Evolutionary conservation across 2,888 invertebrate species (phyloP).

Genomic region (Linyphia triangularis): DNA sequence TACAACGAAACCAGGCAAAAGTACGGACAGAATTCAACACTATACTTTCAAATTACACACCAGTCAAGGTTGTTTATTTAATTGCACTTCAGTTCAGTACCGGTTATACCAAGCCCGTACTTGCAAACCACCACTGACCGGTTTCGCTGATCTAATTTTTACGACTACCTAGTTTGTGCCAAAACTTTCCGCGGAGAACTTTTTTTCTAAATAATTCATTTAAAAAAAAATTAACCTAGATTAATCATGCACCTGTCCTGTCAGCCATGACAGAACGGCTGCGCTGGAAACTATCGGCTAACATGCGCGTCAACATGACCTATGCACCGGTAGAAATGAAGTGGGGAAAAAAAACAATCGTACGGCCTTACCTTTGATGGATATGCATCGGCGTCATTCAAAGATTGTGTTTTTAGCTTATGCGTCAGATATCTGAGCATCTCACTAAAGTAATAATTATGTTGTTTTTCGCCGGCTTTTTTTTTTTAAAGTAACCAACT

Average conservation of each 20-base stretch:
- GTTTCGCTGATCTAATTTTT: neutral
- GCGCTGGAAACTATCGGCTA: slow-evolving; percentile 49
- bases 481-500: slow-evolving; percentile 64
- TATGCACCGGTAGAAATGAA: slow-evolving; percentile 53
- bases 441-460: slow-evolving; percentile 55
- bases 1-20: neutral
- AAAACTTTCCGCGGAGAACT: neutral
- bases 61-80: slow-evolving; percentile 19
- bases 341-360: slow-evolving; percentile 19
- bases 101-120: slow-evolving; percentile 7
- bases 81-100: slow-evolving; percentile 15
- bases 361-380: slow-evolving; percentile 85
- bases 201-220: neutral
- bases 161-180: too few species aligned
- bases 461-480: slow-evolving; percentile 49
- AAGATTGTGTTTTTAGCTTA: slow-evolving; percentile 91
- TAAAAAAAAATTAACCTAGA: slow-evolving; percentile 36
- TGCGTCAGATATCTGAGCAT: slow-evolving; percentile 93
- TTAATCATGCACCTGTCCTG: slow-evolving; percentile 60
- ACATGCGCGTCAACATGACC: slow-evolving; percentile 55
- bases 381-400: slow-evolving; percentile 87
- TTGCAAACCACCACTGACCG: neutral
- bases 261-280: slow-evolving; percentile 68
- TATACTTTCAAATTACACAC: slow-evolving; percentile 2
- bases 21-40: neutral